Conservation (phyloP, 2,888 invertebrate genomes). For the Ochlodes sylvanus region DNA sequence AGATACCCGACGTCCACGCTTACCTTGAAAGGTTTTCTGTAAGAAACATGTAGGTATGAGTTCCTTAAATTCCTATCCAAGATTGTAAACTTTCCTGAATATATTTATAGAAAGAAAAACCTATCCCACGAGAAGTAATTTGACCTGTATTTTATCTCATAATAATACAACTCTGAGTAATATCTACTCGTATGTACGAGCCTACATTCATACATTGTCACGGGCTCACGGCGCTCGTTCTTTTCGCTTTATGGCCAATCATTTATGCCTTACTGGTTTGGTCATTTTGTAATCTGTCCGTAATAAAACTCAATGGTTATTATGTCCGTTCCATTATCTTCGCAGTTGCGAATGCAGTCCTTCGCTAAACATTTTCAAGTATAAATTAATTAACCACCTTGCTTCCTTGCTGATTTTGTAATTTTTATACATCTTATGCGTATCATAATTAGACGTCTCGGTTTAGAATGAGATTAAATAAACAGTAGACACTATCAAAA, state of each 20-base stretch:
- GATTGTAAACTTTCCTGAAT: no score
- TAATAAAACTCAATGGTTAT: constrained; percentile 74
- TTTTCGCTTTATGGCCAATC: constrained; percentile 71
- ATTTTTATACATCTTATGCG: constrained; percentile 31
- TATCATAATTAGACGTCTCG: constrained; percentile 30
- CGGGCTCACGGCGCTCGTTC: constrained; percentile 59
- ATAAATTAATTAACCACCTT: constrained; percentile 45
- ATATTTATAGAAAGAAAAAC: no score
- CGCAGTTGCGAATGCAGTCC: constrained; percentile 54
- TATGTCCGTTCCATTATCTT: constrained; percentile 65
- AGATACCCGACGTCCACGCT: no score
- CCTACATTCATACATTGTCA: constrained; percentile 60
- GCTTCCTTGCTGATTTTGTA: constrained; percentile 39
- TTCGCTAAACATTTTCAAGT: constrained; percentile 47
- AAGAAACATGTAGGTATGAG: no score
- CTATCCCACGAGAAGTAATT: no score
- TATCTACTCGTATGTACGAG: background rate
- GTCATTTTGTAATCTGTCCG: constrained; percentile 73
- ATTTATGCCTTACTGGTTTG: constrained; percentile 68
- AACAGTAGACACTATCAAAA: constrained; percentile 40
- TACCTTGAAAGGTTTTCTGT: no score
- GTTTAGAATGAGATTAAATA: constrained; percentile 34
- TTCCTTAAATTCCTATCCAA: no score
- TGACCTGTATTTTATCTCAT: no score
- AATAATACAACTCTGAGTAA: background rate